These are phyloP conservation scores for Stomatorhinus ivindoensis DNA, from an alignment of 2,113 vertebrate species.

Conservation along the genomic window DNA sequence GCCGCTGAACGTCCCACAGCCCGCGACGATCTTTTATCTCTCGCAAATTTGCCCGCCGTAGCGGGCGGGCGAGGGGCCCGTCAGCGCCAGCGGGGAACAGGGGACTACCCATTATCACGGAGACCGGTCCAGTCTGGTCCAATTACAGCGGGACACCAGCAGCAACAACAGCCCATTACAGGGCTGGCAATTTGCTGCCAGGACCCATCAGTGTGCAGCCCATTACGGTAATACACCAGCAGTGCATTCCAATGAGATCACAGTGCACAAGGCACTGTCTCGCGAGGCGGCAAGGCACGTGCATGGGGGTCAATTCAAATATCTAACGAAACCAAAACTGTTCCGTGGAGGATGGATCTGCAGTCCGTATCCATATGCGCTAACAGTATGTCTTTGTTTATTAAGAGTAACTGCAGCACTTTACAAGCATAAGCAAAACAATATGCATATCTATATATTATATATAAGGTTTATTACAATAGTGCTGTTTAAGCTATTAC, in stretches of 20 bases:
- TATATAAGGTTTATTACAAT: background rate
- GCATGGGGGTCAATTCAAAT: background rate
- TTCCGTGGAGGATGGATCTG: background rate
- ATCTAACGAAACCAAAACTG: background rate
- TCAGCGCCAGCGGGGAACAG: background rate
- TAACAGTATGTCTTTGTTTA: background rate
- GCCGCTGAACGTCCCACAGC: background rate
- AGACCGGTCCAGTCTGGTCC: slow-evolving; percentile 29
- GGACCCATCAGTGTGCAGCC: slow-evolving; percentile 52
- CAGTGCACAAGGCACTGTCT: background rate
- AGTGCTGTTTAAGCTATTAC: background rate
- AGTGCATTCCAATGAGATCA: slow-evolving; percentile 35
- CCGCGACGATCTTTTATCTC: background rate
- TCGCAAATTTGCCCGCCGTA: slow-evolving; percentile 39
- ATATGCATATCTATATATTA: background rate
- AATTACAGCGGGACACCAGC: slow-evolving; percentile 41
- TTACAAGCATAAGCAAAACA: background rate
- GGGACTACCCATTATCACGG: slow-evolving; percentile 12
- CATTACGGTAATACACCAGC: slow-evolving; percentile 53
- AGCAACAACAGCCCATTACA: slow-evolving; percentile 55
- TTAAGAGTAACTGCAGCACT: background rate
- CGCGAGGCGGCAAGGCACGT: background rate
- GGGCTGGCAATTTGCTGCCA: slow-evolving; percentile 46
- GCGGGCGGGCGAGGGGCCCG: slow-evolving; percentile 28
- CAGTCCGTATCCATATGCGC: background rate